Evolutionary conservation across 35 echinoderm and acorn worm genomes (phyloP), one percentile per base, ranked within the genome.

Genomic region (Lytechinus variegatus): DNA sequence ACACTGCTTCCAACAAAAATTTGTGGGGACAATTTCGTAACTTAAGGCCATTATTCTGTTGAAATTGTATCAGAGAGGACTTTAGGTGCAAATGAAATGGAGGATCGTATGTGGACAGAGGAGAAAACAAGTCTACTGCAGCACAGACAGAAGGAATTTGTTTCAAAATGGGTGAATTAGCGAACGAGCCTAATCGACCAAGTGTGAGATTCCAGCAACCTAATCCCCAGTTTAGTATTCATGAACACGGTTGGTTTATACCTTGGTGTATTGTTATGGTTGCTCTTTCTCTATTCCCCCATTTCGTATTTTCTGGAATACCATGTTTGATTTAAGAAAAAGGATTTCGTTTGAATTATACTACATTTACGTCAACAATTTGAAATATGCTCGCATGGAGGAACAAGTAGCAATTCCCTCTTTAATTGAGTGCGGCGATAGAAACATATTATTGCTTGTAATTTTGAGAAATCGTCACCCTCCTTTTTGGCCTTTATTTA

Each of bases 1-100:
- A 79, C 16, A 27, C 88, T 90, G 88, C 88, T 90, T 90, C 88
- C 88, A 33, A 90, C 52, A 44, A 90, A n/a, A 90, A 90, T 54
- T 12, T 90, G 10, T 90, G 88, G 52, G 88, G 27, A 90, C 10
- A 54, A 90, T 90, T 21, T 44, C 52, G 52, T 90, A 90, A 90
- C 88, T 90, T 5, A 90, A 90, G 52, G 88, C 88, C 29, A 52
- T 90, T 90, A 90, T 44, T 90, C 11, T 90, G 66, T 79, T 19
- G 16, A 90, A 90, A 27, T 33, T 28, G 29, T 14, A 90, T 90
- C 88, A 90, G 4, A 28, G 28, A 5, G 88, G 29, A 90, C 66
- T 90, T 90, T 90, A 54, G 9, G 88, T 33, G 29, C 28, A 90
- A 90, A 90, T 90, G 88, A 90, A 90, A 5, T 90, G 13, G 3